phyloP scores from a whole-genome alignment of 2,113 vertebrate genomes.

The Xiphophorus hellerii region DNA sequence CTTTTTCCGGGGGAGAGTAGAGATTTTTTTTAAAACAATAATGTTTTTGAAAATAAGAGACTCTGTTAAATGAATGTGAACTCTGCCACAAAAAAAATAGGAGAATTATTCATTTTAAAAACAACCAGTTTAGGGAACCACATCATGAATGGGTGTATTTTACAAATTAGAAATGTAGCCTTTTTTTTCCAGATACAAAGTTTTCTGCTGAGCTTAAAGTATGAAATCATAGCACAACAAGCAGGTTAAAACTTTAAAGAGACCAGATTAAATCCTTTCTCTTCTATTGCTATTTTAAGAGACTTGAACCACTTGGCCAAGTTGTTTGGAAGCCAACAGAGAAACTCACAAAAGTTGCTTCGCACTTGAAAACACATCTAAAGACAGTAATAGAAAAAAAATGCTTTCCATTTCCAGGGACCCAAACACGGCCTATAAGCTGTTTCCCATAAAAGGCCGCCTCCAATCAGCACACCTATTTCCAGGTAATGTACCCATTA shows the following conservation, averaged over 20 bases:
- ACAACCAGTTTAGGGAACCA: too few relatives aligned
- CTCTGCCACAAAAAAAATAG: too few relatives aligned
- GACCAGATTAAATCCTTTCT: background rate
- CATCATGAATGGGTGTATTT: too few relatives aligned
- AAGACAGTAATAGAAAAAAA: constrained; percentile 26
- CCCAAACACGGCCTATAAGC: constrained; percentile 46
- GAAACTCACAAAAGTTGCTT: background rate
- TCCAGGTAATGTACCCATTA: constrained; percentile 64
- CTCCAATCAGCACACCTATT: constrained; percentile 62
- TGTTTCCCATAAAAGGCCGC: constrained; percentile 55
- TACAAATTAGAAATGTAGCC: too few relatives aligned
- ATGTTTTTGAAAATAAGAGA: too few relatives aligned
- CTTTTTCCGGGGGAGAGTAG: too few relatives aligned
- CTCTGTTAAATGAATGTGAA: too few relatives aligned
- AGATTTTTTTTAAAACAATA: too few relatives aligned
- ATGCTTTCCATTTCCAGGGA: constrained; percentile 35
- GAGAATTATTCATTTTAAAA: too few relatives aligned
- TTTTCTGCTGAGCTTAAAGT: too few relatives aligned
- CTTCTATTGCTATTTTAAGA: background rate
- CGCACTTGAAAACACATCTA: constrained; percentile 26
- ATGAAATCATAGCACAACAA: background rate
- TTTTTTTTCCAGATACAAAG: background rate
- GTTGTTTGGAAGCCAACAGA: background rate
- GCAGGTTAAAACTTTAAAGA: background rate
- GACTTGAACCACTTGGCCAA: background rate